Base-by-base conservation (phyloP, 2,888 invertebrate species). In the Cheiracanthium punctorium region DNA sequence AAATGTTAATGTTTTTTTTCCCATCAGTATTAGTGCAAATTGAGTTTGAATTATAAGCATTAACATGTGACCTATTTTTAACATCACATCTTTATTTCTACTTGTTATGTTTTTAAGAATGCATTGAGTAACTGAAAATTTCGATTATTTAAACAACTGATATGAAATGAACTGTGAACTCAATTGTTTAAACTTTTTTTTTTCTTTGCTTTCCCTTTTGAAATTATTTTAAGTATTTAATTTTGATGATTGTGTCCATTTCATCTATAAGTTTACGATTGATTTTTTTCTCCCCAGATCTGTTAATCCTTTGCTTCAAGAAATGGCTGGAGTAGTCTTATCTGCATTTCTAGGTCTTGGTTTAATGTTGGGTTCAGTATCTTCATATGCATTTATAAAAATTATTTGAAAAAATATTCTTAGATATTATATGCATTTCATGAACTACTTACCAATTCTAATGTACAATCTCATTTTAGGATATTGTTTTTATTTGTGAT, bases 291-390 rank as follows among this genome's bases (percentile, higher is more conserved):
- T 64, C 65, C 58, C 10, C 24, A 88, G 88, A 30, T 81, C 75
- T 30, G 84, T 88, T 8, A 77, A 69, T 69, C 80, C 76, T 7
- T 28, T 70, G 17, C 33, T 85, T 17, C 88, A 85, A 77, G 88
- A 85, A 72, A 41, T 65, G 29, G 85, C 76, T 52, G 88, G 88
- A 43, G 65, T 80, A 17, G 72, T 88, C 0, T 75, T 88, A 12
- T 80, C 85, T 8, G 65, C 82, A n/a, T 85, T 82, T 58, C 58
- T 88, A 20, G 88, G 88, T 17, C 76, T 33, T 24, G 88, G 88
- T 30, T 37, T 88, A 10, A 81, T 81, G 80, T 30, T 88, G 17
- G 88, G 88, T 28, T 69, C 88, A 14, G 29, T 88, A n/a, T 65
- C 85, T 24, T 85, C 84, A 24, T 81, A 73, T 43, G 67, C 73